These are phyloP conservation scores for Chesias legatella DNA, from an alignment of 2,888 invertebrate species.

Conservation along the genomic window DNA sequence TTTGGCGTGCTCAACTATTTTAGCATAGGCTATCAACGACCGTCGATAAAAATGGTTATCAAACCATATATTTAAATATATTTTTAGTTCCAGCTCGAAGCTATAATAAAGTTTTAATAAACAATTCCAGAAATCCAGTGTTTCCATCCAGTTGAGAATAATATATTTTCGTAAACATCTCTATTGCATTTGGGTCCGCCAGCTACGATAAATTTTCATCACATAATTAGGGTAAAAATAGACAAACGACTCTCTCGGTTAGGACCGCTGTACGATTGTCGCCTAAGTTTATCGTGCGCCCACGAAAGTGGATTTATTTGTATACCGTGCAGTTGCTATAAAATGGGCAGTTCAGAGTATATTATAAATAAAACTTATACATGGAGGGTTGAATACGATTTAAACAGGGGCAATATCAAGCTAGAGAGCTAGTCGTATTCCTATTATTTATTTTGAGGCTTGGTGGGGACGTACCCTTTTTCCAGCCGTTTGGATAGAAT, in stretches of 20 bases:
- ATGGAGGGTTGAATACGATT: too few relatives aligned
- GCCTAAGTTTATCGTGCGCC: slow-evolving; percentile 27
- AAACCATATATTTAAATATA: not conserved
- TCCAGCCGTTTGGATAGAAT: too few relatives aligned
- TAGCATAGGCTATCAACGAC: too few relatives aligned
- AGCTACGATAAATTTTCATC: slow-evolving; percentile 63
- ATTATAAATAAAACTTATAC: not conserved
- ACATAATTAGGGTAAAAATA: slow-evolving; percentile 67
- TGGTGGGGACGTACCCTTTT: too few relatives aligned
- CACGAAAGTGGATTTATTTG: slow-evolving; percentile 13
- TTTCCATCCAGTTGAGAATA: slow-evolving; percentile 30
- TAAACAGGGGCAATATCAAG: too few relatives aligned
- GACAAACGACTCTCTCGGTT: slow-evolving; percentile 58
- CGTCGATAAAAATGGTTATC: not conserved
- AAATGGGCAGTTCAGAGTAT: not conserved
- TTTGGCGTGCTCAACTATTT: too few relatives aligned
- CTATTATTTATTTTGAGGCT: too few relatives aligned
- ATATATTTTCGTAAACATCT: slow-evolving; percentile 35
- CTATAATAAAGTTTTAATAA: slow-evolving; percentile 8
- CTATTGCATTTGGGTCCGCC: slow-evolving; percentile 42
- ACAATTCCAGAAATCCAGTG: slow-evolving; percentile 15
- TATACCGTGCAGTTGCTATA: slow-evolving; percentile 8
- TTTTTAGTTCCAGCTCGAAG: not conserved
- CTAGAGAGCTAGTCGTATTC: too few relatives aligned
- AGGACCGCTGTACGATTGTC: slow-evolving; percentile 32